Conservation (phyloP, 1,140 invertebrate genomes). For the Penaeus chinensis region DNA sequence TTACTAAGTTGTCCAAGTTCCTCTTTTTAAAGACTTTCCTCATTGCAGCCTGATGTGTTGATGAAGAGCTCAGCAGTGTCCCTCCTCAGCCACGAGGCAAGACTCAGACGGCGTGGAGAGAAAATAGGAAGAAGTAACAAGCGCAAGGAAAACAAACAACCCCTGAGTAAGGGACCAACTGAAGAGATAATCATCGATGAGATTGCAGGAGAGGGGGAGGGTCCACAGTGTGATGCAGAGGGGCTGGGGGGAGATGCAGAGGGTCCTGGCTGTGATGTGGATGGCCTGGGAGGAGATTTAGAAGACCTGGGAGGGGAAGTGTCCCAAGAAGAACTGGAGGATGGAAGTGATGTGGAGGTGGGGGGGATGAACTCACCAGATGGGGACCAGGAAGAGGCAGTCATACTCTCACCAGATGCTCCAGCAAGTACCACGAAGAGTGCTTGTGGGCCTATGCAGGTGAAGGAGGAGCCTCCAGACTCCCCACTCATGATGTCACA, state of each 20-base stretch:
- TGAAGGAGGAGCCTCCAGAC: conserved; percentile 47
- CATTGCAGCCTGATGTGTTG: conserved; percentile 37
- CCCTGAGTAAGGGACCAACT: background rate
- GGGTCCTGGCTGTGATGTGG: background rate
- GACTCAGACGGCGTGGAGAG: conserved; percentile 44
- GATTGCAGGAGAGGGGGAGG: background rate
- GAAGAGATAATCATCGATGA: conserved; percentile 9
- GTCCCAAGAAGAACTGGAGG: background rate
- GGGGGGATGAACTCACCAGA: conserved; percentile 43
- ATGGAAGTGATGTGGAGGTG: conserved; percentile 33
- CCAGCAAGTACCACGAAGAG: background rate
- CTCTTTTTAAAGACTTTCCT: background rate
- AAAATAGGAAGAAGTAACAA: conserved; percentile 18
- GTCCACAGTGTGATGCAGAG: background rate
- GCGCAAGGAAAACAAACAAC: conserved; percentile 37
- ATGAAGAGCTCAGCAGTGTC: conserved; percentile 51
- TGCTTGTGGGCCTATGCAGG: background rate
- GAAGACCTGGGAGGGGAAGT: background rate
- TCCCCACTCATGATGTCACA: background rate
- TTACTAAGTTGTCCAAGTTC: too few relatives aligned
- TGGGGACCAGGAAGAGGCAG: conserved; percentile 1
- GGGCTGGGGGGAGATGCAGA: background rate
- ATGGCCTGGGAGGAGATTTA: conserved; percentile 1
- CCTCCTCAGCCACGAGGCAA: conserved; percentile 46
- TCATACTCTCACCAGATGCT: conserved; percentile 18